These are phyloP conservation scores for Coptotermes formosanus DNA, from an alignment of 1,140 invertebrate genomes.

Conservation along the genomic window DNA sequence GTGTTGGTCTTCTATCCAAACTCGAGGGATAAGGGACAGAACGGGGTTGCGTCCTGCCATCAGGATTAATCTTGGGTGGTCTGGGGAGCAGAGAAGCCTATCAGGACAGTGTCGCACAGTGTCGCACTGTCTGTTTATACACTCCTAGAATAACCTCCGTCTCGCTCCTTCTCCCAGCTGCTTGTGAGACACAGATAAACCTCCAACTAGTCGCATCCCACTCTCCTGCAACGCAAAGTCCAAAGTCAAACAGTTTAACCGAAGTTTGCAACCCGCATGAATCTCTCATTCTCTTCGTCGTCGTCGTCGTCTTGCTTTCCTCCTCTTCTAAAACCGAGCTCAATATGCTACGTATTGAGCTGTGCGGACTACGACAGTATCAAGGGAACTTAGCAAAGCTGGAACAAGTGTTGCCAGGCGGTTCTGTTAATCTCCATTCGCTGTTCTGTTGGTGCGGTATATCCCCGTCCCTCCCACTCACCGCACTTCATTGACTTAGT, in stretches of 20 bases:
- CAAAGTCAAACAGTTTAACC: constrained; percentile 19
- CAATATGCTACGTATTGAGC: neutral
- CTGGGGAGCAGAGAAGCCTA: neutral
- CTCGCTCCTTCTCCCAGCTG: neutral
- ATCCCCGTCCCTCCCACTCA: neutral
- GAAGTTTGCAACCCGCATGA: neutral
- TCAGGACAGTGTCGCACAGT: constrained; percentile 3
- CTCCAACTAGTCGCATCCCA: neutral
- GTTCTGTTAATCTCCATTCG: constrained; percentile 6
- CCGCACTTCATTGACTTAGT: neutral
- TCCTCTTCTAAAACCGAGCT: constrained; percentile 8
- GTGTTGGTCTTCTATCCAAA: neutral
- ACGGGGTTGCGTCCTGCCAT: neutral
- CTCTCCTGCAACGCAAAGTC: neutral
- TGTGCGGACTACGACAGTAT: neutral
- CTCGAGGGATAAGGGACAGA: neutral
- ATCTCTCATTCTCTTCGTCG: neutral
- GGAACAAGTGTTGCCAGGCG: neutral
- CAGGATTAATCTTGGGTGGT: constrained; percentile 10
- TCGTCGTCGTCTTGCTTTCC: neutral
- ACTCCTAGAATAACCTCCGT: neutral
- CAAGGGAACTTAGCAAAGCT: too few relatives aligned
- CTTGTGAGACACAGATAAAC: constrained; percentile 1
- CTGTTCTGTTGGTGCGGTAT: neutral
- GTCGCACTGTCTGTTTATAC: constrained; percentile 2